phyloP scores from a whole-genome alignment of 1,140 invertebrate species.

The Conus betulinus region DNA sequence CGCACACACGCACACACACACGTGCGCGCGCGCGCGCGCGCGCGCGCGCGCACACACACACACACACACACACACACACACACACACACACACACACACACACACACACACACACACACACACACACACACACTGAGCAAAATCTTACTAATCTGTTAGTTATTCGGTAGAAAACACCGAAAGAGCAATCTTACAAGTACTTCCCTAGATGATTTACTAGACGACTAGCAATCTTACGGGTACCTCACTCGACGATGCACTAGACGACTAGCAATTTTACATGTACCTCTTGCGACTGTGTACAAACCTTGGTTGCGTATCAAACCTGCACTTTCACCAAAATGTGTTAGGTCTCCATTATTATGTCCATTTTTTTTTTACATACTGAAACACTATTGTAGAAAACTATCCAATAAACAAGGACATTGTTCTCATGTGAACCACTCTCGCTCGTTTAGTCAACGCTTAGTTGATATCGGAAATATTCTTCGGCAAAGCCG shows the following conservation, averaged over 20 bases:
- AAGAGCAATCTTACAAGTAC: background rate
- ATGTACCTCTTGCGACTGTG: too few species aligned
- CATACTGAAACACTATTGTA: too few species aligned
- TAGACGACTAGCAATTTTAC: too few species aligned
- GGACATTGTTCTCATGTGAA: too few species aligned
- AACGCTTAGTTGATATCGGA: too few species aligned
- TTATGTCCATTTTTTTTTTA: too few species aligned
- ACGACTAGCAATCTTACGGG: background rate
- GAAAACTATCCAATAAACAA: too few species aligned
- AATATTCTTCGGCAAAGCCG: too few species aligned
- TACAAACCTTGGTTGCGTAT: too few species aligned
- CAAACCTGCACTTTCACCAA: too few species aligned
- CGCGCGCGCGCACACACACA: background rate
- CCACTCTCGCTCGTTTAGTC: too few species aligned
- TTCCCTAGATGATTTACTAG: background rate
- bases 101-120: background rate
- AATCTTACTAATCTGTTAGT: background rate
- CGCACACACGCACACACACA: conserved; percentile 9
- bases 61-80: background rate
- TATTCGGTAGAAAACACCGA: background rate
- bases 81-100: background rate
- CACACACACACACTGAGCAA: background rate
- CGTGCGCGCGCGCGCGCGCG: background rate
- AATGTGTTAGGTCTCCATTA: too few species aligned
- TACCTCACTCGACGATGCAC: background rate